A percentile compares a stretch with the other conserved stretches of the same genome.
phyloP scores from a whole-genome alignment of 1,140 invertebrate genomes.

The Megalopta genalis region DNA sequence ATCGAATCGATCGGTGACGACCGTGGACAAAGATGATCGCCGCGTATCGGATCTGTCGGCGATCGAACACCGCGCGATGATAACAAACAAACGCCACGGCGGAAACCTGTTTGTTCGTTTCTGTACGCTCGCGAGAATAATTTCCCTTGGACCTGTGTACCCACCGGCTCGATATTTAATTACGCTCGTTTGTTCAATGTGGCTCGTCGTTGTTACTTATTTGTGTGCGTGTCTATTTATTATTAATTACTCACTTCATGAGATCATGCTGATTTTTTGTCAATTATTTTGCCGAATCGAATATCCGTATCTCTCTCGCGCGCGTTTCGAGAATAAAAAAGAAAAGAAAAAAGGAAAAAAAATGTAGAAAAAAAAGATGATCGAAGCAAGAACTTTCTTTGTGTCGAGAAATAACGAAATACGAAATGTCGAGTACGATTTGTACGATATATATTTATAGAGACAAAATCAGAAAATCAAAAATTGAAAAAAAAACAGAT shows the following conservation, averaged over 20 bases:
- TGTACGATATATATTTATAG: too few species aligned
- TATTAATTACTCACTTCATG: conserved; percentile 65
- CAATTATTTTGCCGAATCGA: conserved; percentile 74
- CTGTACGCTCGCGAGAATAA: background rate
- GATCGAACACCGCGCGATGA: background rate
- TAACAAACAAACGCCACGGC: background rate
- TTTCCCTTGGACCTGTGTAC: conserved; percentile 13
- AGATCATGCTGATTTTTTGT: conserved; percentile 75
- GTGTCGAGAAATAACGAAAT: too few species aligned
- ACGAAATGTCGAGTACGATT: too few species aligned
- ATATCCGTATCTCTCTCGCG: too few species aligned
- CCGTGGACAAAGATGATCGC: too few species aligned
- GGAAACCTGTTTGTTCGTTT: too few species aligned
- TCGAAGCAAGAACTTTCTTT: too few species aligned
- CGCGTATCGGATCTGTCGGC: too few species aligned
- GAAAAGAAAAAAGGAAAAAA: too few species aligned
- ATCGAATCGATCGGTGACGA: too few species aligned
- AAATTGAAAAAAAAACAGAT: background rate
- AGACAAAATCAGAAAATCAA: background rate
- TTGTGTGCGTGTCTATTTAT: conserved; percentile 57
- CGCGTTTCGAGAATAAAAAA: too few species aligned
- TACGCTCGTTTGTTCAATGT: conserved; percentile 42
- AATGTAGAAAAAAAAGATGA: too few species aligned
- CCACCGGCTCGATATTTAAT: background rate
- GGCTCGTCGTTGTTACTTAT: conserved; percentile 55